phyloP scores from a whole-genome alignment of 2,888 invertebrate species.

The Falcaria lacertinaria region DNA sequence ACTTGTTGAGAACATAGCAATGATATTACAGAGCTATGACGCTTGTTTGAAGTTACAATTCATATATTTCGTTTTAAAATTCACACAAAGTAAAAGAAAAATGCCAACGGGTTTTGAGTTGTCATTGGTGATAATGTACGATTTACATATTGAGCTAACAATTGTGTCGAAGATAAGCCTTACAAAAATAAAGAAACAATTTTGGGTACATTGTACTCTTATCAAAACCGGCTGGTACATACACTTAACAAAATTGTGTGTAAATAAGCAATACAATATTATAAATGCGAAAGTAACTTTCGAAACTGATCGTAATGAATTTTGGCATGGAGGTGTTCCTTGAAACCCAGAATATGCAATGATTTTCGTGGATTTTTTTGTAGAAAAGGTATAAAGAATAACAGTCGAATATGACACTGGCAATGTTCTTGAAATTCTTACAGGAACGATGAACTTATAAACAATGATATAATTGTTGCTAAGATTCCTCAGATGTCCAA shows the following conservation, averaged over 20 bases:
- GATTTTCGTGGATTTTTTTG: too few species aligned
- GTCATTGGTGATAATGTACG: neutral
- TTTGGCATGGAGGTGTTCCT: too few species aligned
- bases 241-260: too few species aligned
- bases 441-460: neutral
- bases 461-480: neutral
- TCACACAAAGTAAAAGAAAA: neutral
- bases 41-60: neutral
- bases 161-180: neutral
- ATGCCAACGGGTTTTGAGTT: too few species aligned
- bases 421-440: too few species aligned
- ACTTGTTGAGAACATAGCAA: neutral
- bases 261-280: too few species aligned
- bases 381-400: too few species aligned
- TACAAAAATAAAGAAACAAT: neutral
- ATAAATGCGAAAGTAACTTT: too few species aligned
- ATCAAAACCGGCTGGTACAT: neutral
- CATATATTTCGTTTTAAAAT: neutral
- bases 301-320: too few species aligned
- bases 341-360: too few species aligned
- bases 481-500: neutral
- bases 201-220: neutral
- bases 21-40: neutral
- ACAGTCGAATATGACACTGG: too few species aligned
- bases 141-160: neutral